Percentiles rank a stretch among this genome's conserved stretches.
phyloP scores from a whole-genome alignment of 2,888 invertebrate genomes.

The Hanleya hanleyi region DNA sequence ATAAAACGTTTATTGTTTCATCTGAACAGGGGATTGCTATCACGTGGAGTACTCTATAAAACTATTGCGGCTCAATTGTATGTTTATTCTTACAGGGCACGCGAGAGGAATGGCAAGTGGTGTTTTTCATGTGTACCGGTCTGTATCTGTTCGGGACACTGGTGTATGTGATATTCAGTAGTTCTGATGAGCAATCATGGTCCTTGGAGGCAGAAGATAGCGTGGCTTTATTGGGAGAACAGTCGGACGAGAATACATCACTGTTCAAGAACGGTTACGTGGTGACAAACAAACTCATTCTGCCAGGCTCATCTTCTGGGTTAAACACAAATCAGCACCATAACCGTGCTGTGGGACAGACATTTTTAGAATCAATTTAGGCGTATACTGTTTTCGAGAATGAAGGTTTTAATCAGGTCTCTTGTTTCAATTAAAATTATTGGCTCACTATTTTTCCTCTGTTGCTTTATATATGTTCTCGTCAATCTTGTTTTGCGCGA shows the following conservation, averaged over 20 bases:
- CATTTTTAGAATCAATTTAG: not conserved
- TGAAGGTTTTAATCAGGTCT: too few relatives aligned
- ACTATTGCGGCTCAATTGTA: too few relatives aligned
- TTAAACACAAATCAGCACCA: not conserved
- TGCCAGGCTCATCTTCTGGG: not conserved
- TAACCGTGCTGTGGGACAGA: not conserved
- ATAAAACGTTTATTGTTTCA: too few relatives aligned
- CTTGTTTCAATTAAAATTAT: too few relatives aligned
- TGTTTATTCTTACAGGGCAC: conserved; percentile 77
- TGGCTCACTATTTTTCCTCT: too few relatives aligned
- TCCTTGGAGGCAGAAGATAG: not conserved
- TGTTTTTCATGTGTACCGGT: conserved; percentile 87
- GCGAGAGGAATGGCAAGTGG: conserved; percentile 86
- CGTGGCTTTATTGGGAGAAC: not conserved
- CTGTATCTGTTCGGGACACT: conserved; percentile 69
- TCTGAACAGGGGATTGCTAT: too few relatives aligned
- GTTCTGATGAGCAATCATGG: conserved; percentile 47
- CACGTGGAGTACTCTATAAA: too few relatives aligned
- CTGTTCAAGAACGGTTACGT: not conserved
- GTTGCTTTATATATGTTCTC: too few relatives aligned
- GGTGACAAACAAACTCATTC: not conserved
- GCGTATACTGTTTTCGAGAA: too few relatives aligned
- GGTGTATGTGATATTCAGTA: conserved; percentile 65
- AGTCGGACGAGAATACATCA: not conserved
- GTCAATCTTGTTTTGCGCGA: too few relatives aligned